Evolutionary conservation across 2,797 vertebrate genomes (phyloP).

Genomic region (Gobionotothen gibberifrons): DNA sequence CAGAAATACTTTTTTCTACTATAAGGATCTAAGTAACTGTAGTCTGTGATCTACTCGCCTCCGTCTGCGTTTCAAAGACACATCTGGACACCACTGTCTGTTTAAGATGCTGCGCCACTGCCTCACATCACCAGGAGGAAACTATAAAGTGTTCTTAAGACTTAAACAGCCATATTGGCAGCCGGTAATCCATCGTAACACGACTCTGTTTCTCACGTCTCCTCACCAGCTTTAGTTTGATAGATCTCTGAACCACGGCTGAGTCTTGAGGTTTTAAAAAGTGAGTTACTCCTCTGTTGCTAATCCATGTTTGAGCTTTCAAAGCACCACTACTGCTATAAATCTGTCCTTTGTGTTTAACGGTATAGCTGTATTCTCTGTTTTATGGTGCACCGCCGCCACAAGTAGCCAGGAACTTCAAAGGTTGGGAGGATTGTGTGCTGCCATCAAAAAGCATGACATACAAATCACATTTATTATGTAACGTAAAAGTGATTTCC

Average conservation of each 20-base stretch:
- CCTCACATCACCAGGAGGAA: slow-evolving; percentile 56
- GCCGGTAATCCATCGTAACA: slow-evolving; percentile 47
- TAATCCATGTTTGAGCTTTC: slow-evolving; percentile 56
- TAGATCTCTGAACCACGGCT: slow-evolving; percentile 48
- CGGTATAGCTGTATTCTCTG: slow-evolving; percentile 51
- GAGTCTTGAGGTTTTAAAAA: slow-evolving; percentile 51
- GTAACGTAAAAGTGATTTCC: slow-evolving; percentile 32
- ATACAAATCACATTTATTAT: slow-evolving; percentile 37
- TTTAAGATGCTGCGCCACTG: slow-evolving; percentile 57
- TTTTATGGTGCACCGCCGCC: slow-evolving; percentile 46
- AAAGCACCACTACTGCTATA: slow-evolving; percentile 58
- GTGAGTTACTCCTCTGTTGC: slow-evolving; percentile 51
- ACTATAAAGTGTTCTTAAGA: slow-evolving; percentile 64
- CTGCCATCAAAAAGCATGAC: slow-evolving; percentile 38
- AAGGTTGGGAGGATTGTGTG: slow-evolving; percentile 33
- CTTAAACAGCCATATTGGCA: slow-evolving; percentile 65
- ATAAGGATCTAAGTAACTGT: too few species aligned
- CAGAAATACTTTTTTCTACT: too few species aligned
- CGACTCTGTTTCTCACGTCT: slow-evolving; percentile 16
- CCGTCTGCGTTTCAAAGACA: slow-evolving; percentile 33
- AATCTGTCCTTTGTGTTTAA: slow-evolving; percentile 65
- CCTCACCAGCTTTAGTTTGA: slow-evolving; percentile 53
- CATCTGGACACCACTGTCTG: slow-evolving; percentile 52
- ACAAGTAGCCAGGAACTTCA: slow-evolving; percentile 52
- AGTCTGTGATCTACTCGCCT: not conserved